These are phyloP conservation scores for Uropsilus gracilis DNA, from an alignment of 2,113 vertebrate genomes.

Conservation along the genomic window DNA sequence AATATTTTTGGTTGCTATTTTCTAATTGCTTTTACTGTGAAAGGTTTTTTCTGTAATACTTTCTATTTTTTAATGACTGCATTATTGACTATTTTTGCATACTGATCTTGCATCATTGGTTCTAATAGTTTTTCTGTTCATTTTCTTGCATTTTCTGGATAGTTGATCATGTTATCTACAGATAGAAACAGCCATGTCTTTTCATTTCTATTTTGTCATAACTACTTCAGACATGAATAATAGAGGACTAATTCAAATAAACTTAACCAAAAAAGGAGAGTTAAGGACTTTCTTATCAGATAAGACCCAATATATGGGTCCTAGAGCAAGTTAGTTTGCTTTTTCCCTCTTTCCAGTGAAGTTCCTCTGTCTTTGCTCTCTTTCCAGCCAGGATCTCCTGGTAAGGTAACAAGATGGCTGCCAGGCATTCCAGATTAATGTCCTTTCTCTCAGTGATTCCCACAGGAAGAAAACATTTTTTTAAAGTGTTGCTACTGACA, in stretches of 20 bases:
- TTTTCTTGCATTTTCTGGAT: constrained; percentile 15
- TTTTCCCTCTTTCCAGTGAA: neutral
- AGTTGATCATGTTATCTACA: neutral
- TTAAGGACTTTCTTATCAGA: neutral
- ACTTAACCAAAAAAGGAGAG: neutral
- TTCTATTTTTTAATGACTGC: neutral
- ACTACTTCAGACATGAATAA: neutral
- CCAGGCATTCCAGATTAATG: neutral
- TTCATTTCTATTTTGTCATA: neutral
- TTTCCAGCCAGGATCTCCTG: neutral
- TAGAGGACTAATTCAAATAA: neutral
- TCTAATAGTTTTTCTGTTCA: neutral
- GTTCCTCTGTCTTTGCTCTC: neutral
- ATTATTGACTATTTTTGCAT: neutral
- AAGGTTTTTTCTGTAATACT: neutral
- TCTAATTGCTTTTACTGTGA: neutral
- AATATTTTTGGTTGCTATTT: neutral
- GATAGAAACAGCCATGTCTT: neutral
- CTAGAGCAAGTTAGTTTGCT: neutral
- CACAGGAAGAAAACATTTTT: neutral
- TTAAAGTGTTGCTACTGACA: neutral
- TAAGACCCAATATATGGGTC: neutral
- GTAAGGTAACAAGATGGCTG: neutral
- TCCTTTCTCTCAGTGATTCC: neutral
- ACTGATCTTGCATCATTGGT: neutral